phyloP scores from a whole-genome alignment of 2,888 invertebrate genomes.

The Xestoiulus laeticollis region DNA sequence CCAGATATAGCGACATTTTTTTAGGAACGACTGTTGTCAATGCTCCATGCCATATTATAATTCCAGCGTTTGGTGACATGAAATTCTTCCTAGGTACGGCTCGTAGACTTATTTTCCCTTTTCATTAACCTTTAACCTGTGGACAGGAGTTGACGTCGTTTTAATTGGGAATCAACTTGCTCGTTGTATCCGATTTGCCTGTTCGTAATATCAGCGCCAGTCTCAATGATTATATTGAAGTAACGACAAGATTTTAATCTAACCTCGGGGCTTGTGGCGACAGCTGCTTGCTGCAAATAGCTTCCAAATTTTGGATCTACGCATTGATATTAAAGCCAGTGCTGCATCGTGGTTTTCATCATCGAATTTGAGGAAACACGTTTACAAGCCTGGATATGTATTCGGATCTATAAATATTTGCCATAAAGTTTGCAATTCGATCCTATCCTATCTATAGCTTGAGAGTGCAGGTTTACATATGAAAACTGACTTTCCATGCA shows the following conservation, averaged over 20 bases:
- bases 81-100: background rate
- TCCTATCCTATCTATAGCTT: too few species aligned
- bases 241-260: background rate
- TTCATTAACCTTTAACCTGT: background rate
- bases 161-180: background rate
- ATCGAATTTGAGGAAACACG: slow-evolving; percentile 1
- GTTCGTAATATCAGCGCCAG: background rate
- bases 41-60: background rate
- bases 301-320: background rate
- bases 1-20: background rate
- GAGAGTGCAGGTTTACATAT: too few species aligned
- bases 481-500: too few species aligned
- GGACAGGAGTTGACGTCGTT: background rate
- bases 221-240: background rate
- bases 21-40: too few species aligned
- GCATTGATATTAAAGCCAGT: background rate
- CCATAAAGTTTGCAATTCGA: background rate
- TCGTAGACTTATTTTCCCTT: background rate
- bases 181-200: background rate
- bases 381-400: background rate
- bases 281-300: background rate
- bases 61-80: background rate
- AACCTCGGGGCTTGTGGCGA: background rate
- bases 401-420: background rate
- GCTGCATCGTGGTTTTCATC: background rate